phyloP scores from a whole-genome alignment of 1,140 invertebrate species.

The Drosophila kepulauana region DNA sequence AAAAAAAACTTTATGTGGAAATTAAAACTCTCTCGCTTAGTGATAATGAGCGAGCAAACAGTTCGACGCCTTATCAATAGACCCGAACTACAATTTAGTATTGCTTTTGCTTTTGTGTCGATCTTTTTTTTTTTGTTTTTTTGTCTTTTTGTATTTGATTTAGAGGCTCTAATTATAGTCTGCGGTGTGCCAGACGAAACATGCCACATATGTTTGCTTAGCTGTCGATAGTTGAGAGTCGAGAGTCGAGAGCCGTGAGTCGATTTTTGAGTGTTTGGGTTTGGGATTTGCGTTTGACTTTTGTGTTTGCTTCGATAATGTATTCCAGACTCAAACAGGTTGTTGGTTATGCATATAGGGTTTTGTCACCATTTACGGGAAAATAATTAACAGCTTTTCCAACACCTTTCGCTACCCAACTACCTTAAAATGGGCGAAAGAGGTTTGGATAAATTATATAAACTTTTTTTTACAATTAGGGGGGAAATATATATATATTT shows the following conservation, averaged over 20 bases:
- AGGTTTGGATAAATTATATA: background rate
- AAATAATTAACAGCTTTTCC: conserved; percentile 27
- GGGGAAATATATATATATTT: too few species aligned
- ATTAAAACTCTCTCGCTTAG: background rate
- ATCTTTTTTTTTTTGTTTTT: conserved; percentile 10
- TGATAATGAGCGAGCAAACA: conserved; percentile 58
- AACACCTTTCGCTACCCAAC: conserved; percentile 8
- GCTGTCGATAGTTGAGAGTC: conserved; percentile 29
- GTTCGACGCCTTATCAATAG: conserved; percentile 34
- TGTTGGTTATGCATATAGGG: conserved; percentile 16
- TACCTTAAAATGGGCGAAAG: background rate
- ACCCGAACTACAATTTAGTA: conserved; percentile 26
- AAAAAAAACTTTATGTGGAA: conserved; percentile 34
- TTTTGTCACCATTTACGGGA: conserved; percentile 13
- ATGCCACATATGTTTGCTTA: conserved; percentile 36
- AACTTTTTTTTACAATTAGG: background rate
- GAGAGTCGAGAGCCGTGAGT: conserved; percentile 11
- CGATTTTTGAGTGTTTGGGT: conserved; percentile 30
- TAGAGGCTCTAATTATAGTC: conserved; percentile 47
- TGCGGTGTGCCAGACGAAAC: conserved; percentile 26
- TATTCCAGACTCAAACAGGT: conserved; percentile 30
- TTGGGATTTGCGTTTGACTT: conserved; percentile 22
- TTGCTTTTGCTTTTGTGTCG: conserved; percentile 6
- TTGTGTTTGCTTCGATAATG: conserved; percentile 43
- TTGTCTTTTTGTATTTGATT: conserved; percentile 8